Conservation (phyloP, 2,113 vertebrate genomes). For the Synchiropus splendidus region DNA sequence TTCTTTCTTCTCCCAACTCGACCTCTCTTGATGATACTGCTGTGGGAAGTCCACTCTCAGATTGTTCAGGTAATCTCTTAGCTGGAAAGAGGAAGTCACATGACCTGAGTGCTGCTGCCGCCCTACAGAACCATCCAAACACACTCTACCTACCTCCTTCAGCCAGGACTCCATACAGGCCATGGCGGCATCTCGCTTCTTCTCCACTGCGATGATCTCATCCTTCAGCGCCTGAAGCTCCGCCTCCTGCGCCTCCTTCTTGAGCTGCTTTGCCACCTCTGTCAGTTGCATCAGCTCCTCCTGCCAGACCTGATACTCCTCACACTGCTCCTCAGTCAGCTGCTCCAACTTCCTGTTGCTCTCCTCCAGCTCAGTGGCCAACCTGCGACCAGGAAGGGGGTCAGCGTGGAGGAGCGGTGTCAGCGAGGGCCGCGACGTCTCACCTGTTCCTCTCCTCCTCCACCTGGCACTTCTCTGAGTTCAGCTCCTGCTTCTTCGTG, state of each 20-base stretch:
- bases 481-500: conserved; percentile 49
- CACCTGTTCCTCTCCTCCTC: conserved; percentile 48
- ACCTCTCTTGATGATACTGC: conserved; percentile 20
- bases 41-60: conserved; percentile 52
- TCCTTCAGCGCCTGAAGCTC: conserved; percentile 24
- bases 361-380: conserved; percentile 40
- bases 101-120: too few species aligned
- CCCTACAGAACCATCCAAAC: background rate
- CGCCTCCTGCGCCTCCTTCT: conserved; percentile 30
- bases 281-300: conserved; percentile 44
- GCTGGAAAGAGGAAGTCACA: conserved; percentile 9
- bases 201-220: conserved; percentile 77
- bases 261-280: conserved; percentile 32
- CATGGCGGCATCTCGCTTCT: conserved; percentile 74
- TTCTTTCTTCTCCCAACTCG: conserved; percentile 54
- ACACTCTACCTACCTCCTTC: conserved; percentile 61
- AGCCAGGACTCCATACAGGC: conserved; percentile 76
- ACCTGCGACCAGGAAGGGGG: conserved; percentile 7
- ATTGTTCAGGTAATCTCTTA: conserved; percentile 65
- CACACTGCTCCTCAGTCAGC: conserved; percentile 31
- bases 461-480: conserved; percentile 17
- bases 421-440: background rate
- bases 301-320: conserved; percentile 34
- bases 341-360: conserved; percentile 17
- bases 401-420: too few species aligned